Conservation (phyloP, 2,797 vertebrate genomes). For the Serranus cabrilla region DNA sequence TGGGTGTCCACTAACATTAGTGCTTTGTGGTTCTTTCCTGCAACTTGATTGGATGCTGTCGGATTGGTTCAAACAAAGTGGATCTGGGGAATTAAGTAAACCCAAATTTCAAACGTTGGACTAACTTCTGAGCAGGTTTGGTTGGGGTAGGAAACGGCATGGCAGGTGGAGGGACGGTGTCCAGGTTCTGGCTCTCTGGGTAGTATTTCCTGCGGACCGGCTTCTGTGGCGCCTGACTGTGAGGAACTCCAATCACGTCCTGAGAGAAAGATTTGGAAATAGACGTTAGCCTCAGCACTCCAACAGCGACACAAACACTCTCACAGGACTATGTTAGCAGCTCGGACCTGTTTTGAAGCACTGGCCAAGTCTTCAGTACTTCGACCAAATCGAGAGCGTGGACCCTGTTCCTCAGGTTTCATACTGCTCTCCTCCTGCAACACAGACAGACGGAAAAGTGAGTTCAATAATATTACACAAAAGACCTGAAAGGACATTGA, state of each 20-base stretch:
- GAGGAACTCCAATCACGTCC: constrained; percentile 76
- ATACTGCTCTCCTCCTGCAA: constrained; percentile 88
- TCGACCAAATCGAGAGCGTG: constrained; percentile 73
- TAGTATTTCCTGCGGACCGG: constrained; percentile 92
- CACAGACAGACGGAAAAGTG: constrained; percentile 7
- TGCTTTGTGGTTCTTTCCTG: too few relatives aligned
- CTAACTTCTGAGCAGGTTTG: constrained; percentile 91
- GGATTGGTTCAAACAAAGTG: too few relatives aligned
- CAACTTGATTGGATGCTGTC: too few relatives aligned
- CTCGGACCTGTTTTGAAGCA: constrained; percentile 87
- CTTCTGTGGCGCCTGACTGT: constrained; percentile 91
- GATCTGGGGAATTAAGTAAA: too few relatives aligned
- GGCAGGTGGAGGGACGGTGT: constrained; percentile 80
- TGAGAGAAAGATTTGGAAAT: constrained; percentile 59
- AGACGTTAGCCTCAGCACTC: not conserved
- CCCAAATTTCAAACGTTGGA: not conserved
- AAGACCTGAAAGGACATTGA: not conserved
- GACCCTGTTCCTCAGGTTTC: constrained; percentile 83
- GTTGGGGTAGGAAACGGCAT: constrained; percentile 65
- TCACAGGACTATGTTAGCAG: not conserved
- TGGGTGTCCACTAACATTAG: too few relatives aligned
- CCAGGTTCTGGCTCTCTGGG: constrained; percentile 84
- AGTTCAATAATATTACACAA: not conserved
- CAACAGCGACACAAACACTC: not conserved
- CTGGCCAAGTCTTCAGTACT: constrained; percentile 87